Evolutionary conservation across 2,888 invertebrate species (phyloP), one percentile per base, ranked within the genome.

Genomic region (Hemaris fuciformis): DNA sequence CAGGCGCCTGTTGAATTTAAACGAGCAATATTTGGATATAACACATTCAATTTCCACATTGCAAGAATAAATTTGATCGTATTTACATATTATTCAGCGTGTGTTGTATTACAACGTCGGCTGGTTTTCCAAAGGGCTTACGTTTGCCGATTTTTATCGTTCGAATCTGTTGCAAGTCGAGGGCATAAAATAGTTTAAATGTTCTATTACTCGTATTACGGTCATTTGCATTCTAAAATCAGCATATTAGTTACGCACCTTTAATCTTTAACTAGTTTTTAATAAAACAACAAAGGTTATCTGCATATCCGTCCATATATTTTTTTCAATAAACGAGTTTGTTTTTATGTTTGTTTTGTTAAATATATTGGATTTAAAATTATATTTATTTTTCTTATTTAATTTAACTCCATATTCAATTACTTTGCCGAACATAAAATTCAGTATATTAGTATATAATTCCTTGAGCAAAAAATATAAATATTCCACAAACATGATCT

Each of bases 1-100:
- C 71, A 64, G 22, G 65, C 77, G 78, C 75, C 77, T 76, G 59
- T 72, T 64, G 84, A 84, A 85, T 87, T 79, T 77, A 76, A 84
- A 83, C 72, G 75, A 83, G 76, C 77, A 70, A 77, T 79, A 76
- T 79, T 81, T 70, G 66, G 69, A 65, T 69, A 68, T 70, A 77
- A 71, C 67, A 70, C 71, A 83, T 80, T 81, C 81, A 80, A 82
- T 86, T 81, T 79, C 72, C 72, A 69, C 68, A 64, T 68, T 63
- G 65, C 61, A 60, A 60, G 59, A 65, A 68, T 65, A 72, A 66
- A 66, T 68, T 59, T 67, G 62, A 64, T 64, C 66, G 66, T 72
- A 72, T 77, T 75, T 75, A 77, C 70, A 76, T 82, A 74, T 74
- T 75, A 68, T 73, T 73, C 69, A 56, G 64, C 64, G 65, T 67